Evolutionary conservation across 2,113 vertebrate genomes (phyloP), one percentile per base, ranked within the genome.

Genomic region (Paracanthobrama guichenoti): DNA sequence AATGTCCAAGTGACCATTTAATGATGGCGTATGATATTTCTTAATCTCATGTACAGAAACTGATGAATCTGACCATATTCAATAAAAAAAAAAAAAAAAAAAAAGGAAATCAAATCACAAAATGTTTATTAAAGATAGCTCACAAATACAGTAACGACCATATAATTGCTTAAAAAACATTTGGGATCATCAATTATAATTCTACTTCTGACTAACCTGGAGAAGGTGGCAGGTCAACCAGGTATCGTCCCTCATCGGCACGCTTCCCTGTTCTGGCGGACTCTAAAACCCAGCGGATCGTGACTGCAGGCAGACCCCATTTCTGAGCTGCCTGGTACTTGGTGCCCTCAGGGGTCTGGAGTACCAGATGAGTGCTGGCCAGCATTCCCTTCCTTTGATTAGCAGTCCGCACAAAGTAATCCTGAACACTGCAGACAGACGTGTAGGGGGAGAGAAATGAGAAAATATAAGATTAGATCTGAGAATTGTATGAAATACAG

Each of bases 291-390:
- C 98, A 99, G 79, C 88, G 89, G 89, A 95, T 89, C 18, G 93
- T 96, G 64, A 99, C 95, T 0, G 98, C 97, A 0, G 98, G 98
- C 53, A 99, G 93, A 77, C 94, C 93, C 97, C 98, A 99, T 87
- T 97, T 99, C 91, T 97, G 96, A 0, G 98, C 95, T 60, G 97
- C 98, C 88, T 98, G 95, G 59, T 97, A 99, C 90, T 99, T 99
- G 42, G 96, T 97, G 85, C 98, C 98, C 0, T 92, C 92, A 0
- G 97, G 95, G 26, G 94, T 95, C 86, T 95, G 96, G 76, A 96
- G 85, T 72, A 99, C 93, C 59, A 99, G 93, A 67, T 99, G 98
- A 60, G 96, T 97, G 88, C 96, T 99, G 88, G 97, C 97, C 90
- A 97, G 48, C 97, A 99, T 97, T 59, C 94, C 95, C 87, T 98